Evolutionary conservation across 2,888 invertebrate genomes (phyloP), one percentile per base, ranked within the genome.

Genomic region (Athalia rosae): DNA sequence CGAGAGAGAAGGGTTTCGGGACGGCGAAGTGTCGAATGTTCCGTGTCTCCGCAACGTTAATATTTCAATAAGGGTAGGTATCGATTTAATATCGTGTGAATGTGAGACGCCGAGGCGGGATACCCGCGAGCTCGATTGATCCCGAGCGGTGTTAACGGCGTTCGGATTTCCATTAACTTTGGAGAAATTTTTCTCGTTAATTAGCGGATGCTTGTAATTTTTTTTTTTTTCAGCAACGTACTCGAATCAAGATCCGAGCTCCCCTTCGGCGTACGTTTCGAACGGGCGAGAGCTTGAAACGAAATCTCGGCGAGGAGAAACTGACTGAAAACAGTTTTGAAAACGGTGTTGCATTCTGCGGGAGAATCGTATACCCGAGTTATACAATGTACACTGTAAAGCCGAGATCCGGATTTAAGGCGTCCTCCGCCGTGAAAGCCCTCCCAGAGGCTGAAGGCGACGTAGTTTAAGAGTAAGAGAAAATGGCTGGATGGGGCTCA

Each of bases 391-490:
- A 71, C 50, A n/a, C 56, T 69, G 56, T 69, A 69, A 69, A 84
- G 84, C 82, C 82, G 84, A 87, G 88, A 89, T 89, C 86, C 87
- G 88, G 89, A 89, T 89, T 89, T 89, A 87, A 89, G 87, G 85
- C 87, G 87, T 88, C 87, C 87, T 87, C 85, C 85, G 85, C 85
- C 85, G 85, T 87, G 88, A 89, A 89, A 89, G 88, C 88, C 86
- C 87, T 88, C 88, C 88, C 87, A 84, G 88, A 89, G 87, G 88
- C 85, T 81, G 78, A 61, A 61, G 73, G 73, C 67, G 82, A 83
- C 83, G 82, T 85, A 86, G 88, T 88, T 88, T 88, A 86, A 88
- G 89, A 89, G 88, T 88, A 87, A 88, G 89, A 88, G 89, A 89
- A 89, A 89, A 88, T 87, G 86, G 86, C 83, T 84, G 63, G 84